Evolutionary conservation across 2,888 invertebrate genomes (phyloP).

Genomic region (Fragum whitleyi): DNA sequence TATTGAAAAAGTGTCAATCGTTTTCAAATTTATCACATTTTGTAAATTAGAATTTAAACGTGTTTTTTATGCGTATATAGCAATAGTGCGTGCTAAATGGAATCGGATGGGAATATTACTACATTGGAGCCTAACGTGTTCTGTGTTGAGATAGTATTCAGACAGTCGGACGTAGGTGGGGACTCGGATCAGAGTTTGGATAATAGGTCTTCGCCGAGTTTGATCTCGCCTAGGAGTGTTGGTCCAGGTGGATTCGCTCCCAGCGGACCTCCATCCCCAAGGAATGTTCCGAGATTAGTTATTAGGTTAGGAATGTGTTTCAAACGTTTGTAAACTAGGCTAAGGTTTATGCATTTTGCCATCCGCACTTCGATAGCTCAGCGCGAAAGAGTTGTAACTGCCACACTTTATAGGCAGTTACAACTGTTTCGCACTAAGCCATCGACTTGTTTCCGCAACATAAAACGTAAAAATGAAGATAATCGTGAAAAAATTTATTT

Average conservation of each 20-base stretch:
- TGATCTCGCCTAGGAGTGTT: conserved; percentile 10
- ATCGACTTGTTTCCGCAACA: too few species aligned
- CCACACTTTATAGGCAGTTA: too few species aligned
- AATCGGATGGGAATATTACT: neutral
- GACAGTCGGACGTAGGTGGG: conserved; percentile 4
- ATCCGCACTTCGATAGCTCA: too few species aligned
- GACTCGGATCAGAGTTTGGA: conserved; percentile 3
- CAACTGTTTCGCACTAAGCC: too few species aligned
- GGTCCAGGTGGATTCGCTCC: conserved; percentile 10
- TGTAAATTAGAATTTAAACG: neutral
- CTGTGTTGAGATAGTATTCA: conserved; percentile 15
- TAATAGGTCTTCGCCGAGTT: neutral
- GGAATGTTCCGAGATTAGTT: conserved; percentile 13
- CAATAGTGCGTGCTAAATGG: neutral
- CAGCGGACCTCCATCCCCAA: conserved; percentile 7
- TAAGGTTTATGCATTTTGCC: too few species aligned
- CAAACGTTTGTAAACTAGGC: too few species aligned
- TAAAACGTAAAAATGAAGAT: too few species aligned
- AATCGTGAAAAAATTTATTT: too few species aligned
- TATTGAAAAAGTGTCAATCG: conserved; percentile 14
- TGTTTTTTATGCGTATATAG: neutral
- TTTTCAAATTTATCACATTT: conserved; percentile 12
- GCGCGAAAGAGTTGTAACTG: too few species aligned
- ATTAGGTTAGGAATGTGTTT: conserved; percentile 12
- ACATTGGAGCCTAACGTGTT: conserved; percentile 3